Conservation (phyloP, 2,888 invertebrate species). For the Coenonympha glycerion region DNA sequence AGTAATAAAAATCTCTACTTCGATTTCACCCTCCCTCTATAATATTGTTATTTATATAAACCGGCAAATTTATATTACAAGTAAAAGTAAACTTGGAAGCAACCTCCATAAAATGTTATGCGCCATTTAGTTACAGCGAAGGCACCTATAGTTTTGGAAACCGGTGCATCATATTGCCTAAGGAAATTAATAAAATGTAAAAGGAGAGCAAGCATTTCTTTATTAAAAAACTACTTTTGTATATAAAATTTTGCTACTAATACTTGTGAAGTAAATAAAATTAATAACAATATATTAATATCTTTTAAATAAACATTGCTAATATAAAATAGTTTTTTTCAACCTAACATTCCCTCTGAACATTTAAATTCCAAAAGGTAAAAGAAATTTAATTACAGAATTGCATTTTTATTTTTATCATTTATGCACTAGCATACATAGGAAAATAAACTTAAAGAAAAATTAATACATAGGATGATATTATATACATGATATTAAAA, state of each 20-base stretch:
- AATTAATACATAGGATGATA: too few species aligned
- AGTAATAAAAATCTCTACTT: background rate
- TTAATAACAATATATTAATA: too few species aligned
- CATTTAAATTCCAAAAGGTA: background rate
- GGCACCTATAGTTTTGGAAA: conserved; percentile 58
- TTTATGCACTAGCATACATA: too few species aligned
- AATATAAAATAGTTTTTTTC: too few species aligned
- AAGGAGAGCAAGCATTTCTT: conserved; percentile 34
- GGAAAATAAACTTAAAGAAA: too few species aligned
- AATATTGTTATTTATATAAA: conserved; percentile 8
- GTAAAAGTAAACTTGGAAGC: conserved; percentile 41
- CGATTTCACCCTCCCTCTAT: background rate
- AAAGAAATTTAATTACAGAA: background rate
- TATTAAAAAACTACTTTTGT: conserved; percentile 2
- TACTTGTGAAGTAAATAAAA: too few species aligned
- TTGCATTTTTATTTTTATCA: too few species aligned
- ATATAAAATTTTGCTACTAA: background rate
- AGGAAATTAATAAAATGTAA: conserved; percentile 62
- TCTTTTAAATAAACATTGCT: too few species aligned
- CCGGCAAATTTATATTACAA: conserved; percentile 26
- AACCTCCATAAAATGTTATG: conserved; percentile 66
- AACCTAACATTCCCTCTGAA: too few species aligned
- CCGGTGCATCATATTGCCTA: conserved; percentile 68
- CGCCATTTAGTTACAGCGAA: conserved; percentile 59
- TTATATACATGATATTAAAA: too few species aligned